Base-by-base conservation (phyloP, 2,797 vertebrate genomes). In the Dermochelys coriacea region DNA sequence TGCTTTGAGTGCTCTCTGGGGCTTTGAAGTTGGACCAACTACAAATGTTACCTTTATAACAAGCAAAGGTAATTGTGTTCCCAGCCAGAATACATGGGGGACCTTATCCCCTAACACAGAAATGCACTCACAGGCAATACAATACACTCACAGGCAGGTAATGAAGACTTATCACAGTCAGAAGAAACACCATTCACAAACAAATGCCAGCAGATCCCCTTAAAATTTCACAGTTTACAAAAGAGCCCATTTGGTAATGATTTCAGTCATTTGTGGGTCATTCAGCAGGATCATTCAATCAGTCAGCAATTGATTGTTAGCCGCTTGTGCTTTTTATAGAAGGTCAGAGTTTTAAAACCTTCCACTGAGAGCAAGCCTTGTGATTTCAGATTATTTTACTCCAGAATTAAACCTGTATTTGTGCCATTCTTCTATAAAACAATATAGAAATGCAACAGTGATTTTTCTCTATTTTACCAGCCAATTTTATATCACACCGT, bases 171-270 rank as follows among this genome's bases (percentile, higher is more conserved):
- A 84, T 82, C 1, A 2, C 19, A 78, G 79, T 75, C 74, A 82
- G 88, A 74, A 90, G 49, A 64, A 97, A 91, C 68, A 12, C 74
- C 90, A 91, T 91, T 77, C 81, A 89, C 83, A 50, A 85, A 75
- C 8, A 16, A 59, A 27, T 74, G 84, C 80, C 77, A 95, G 91
- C 12, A 87, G 59, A 74, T 92, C 93, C 84, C 74, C 87, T 96
- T 93, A 93, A 89, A 92, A 91, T 81, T 86, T 91, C 89, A 93
- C 83, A 82, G 85, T 78, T 95, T 64, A 90, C 0, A 0, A 87
- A 21, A 83, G 85, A 90, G 68, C 37, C 0, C 1, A 86, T 88
- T 94, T 77, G 93, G 81, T 87, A 95, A 95, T 92, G 88, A 94
- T 93, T 93, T 88, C 87, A 93, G 61, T 50, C 86, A 88, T 82